phyloP scores from a whole-genome alignment of 2,888 invertebrate species.

The Watsonalla binaria region DNA sequence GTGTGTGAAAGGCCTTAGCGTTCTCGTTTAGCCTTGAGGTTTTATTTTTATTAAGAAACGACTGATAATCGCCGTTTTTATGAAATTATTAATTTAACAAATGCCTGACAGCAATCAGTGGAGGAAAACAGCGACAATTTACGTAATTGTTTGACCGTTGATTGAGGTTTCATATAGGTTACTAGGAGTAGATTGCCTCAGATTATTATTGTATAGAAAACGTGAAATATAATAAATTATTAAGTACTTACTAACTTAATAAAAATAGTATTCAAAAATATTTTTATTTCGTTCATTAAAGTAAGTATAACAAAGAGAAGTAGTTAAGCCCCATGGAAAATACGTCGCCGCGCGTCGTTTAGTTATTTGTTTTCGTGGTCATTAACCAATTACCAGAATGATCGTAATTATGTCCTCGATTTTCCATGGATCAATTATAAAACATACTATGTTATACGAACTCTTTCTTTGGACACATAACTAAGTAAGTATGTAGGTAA shows the following conservation, averaged over 20 bases:
- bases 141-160: not conserved
- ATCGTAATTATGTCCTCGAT: conserved; percentile 29
- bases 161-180: not conserved
- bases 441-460: not conserved
- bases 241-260: too few relatives aligned
- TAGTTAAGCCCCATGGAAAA: conserved; percentile 22
- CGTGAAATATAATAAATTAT: too few relatives aligned
- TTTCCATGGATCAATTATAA: not conserved
- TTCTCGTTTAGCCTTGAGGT: not conserved
- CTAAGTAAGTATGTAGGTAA: not conserved
- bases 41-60: not conserved
- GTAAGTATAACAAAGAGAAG: too few relatives aligned
- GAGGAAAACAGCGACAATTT: not conserved
- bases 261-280: too few relatives aligned
- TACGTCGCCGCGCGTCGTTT: conserved; percentile 15
- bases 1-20: not conserved
- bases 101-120: not conserved
- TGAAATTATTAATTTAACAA: not conserved
- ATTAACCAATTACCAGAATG: conserved; percentile 39
- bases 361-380: conserved; percentile 36
- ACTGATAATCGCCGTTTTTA: not conserved
- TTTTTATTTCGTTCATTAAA: too few relatives aligned
- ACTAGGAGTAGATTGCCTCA: too few relatives aligned
- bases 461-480: not conserved
- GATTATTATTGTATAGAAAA: too few relatives aligned